Evolutionary conservation across 2,113 vertebrate genomes (phyloP), one percentile per base, ranked within the genome.

Genomic region (Cariama cristata): DNA sequence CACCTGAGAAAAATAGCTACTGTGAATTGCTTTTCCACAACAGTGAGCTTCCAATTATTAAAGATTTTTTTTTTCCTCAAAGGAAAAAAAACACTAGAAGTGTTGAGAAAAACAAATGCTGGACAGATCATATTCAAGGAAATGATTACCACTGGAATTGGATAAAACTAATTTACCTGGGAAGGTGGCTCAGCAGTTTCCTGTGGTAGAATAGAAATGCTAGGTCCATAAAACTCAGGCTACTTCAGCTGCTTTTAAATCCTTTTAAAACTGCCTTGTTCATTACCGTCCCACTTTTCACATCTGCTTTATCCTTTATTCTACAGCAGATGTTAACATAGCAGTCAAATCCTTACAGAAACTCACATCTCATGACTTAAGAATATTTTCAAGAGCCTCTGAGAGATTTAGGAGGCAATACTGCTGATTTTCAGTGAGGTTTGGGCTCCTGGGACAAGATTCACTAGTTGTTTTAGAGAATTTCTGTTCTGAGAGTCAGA

Each of bases 1-100:
- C 58, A 69, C 67, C 45, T 82, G 69, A 90, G 47, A 90, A 63
- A 79, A 90, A 45, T 42, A 80, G 76, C 38, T 89, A 58, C 72
- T 12, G 28, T 76, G 59, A 86, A 92, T 64, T 86, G 52, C 23
- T 88, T 93, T 96, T 95, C 86, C 63, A 90, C 32, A 85, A 42
- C 66, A 53, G 49, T 69, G 18, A 71, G n/a, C 14, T 91, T 79
- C 30, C 80, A 97, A 50, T 66, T 82, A 66, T 76, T 75, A 64
- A 82, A 74, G 35, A 59, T 7, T 14, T 66, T 81, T 75, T 75
- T 80, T 79, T 77, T 40, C 3, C 64, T 60, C 16, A 72, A 60
- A 88, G 15, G 9, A 7, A 63, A 62, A 82, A 44, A 30, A 38
- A 10, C 13, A 66, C 13, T 45, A 22, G 2, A 49, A 73, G 4